These are phyloP conservation scores for Gymnorhina tibicen DNA, from an alignment of 2,113 vertebrate species.

Conservation along the genomic window DNA sequence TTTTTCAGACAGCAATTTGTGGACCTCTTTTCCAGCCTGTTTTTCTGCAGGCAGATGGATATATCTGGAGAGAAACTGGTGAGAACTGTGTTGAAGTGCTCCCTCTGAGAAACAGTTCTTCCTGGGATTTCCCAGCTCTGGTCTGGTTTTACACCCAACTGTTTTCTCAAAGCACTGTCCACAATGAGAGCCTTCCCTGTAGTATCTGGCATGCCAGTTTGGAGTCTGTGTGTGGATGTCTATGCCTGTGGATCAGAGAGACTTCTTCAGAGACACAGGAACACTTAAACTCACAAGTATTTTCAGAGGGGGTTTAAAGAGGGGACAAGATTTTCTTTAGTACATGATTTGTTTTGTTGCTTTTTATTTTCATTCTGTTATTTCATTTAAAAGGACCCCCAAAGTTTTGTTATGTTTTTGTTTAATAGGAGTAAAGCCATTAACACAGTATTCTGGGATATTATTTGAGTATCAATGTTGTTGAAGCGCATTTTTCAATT, in stretches of 20 bases:
- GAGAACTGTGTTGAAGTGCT: not conserved
- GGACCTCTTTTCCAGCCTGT: not conserved
- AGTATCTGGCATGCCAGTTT: not conserved
- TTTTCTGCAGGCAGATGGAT: not conserved
- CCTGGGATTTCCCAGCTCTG: not conserved
- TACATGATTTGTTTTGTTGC: not conserved
- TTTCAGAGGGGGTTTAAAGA: not conserved
- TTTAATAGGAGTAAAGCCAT: conserved; percentile 23
- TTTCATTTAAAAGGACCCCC: conserved; percentile 25
- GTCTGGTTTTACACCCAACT: not conserved
- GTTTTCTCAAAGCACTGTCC: not conserved
- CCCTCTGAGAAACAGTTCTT: not conserved
- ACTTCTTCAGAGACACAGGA: not conserved
- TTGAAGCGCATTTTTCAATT: conserved; percentile 45
- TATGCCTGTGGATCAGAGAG: rapidly evolving
- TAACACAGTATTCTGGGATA: conserved; percentile 1
- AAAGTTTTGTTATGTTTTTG: conserved; percentile 43
- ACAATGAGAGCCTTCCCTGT: not conserved
- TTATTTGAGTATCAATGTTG: conserved; percentile 48
- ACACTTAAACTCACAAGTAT: not conserved
- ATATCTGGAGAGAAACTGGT: not conserved
- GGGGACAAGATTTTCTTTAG: not conserved
- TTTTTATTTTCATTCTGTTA: not conserved
- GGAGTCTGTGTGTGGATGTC: not conserved
- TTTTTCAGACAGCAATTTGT: not conserved